Conservation (phyloP, 92 coral and sea anemone species). For the Virgularia gustaviana region DNA sequence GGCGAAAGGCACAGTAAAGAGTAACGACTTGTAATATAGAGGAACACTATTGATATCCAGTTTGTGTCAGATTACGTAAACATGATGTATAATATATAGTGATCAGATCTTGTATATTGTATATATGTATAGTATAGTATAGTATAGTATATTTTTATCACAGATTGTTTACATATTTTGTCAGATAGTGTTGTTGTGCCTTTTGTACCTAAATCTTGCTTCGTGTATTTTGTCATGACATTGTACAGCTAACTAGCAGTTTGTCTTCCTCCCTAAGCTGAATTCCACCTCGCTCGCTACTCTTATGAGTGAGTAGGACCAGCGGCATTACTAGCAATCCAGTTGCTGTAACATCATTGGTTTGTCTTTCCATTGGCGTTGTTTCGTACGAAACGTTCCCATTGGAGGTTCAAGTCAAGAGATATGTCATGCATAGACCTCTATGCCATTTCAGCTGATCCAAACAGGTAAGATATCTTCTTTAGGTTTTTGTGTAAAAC, state of each 20-base stretch:
- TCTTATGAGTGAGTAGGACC: slow-evolving; percentile 10
- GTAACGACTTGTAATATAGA: too few species aligned
- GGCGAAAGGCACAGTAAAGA: too few species aligned
- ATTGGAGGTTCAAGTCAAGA: slow-evolving; percentile 18
- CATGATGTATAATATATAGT: too few species aligned
- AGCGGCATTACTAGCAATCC: slow-evolving; percentile 1
- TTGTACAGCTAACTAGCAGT: slow-evolving; percentile 28
- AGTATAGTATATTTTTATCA: too few species aligned
- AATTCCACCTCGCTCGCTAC: slow-evolving; percentile 15
- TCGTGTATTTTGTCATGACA: too few species aligned
- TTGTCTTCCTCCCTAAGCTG: slow-evolving; percentile 16
- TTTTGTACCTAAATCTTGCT: too few species aligned
- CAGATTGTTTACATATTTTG: too few species aligned
- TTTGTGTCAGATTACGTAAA: too few species aligned
- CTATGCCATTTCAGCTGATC: slow-evolving; percentile 3
- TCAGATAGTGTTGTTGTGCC: too few species aligned
- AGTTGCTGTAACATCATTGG: slow-evolving; percentile 33
- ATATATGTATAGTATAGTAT: too few species aligned
- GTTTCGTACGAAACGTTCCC: slow-evolving; percentile 21
- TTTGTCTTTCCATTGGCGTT: background rate
- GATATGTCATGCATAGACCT: background rate
- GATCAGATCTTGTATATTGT: too few species aligned
- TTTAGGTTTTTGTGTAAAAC: background rate
- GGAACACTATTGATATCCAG: too few species aligned
- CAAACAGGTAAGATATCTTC: slow-evolving; percentile 1